Base-by-base conservation (phyloP, 37 sponge, comb jelly and placozoan genomes). In the Cliona cf. orientalis region DNA sequence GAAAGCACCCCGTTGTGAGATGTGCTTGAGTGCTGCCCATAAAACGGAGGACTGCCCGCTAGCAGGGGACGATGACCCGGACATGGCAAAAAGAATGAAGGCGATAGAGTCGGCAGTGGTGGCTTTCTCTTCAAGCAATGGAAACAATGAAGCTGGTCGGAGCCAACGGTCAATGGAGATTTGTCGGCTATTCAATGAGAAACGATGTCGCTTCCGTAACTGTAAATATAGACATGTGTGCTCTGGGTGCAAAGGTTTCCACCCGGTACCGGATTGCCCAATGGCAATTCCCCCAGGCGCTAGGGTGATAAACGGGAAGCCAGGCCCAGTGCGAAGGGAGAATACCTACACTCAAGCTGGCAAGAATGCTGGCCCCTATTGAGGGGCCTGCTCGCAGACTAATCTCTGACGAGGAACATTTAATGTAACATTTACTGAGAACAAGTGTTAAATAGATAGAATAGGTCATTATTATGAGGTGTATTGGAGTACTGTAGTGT, bases 101-200 rank as follows among this genome's bases (percentile, higher is more conserved):
- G 72, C 53, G 53, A 53, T 71, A 32, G 72, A 71, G 45, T 42
- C 40, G 40, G 69, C 69, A 34, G 69, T 68, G 40, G 69, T 68
- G 37, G 69, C 41, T 17, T 68, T 68, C 36, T 6, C 69, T 5
- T n/a, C 29, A 6, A 9, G n/a, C 25, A 61, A 9, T 61, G n/a
- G 63, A 6, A 9, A 5, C 25, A 61, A 9, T 61, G n/a, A 23
- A 31, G 63, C n/a, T 5, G 26, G 63, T 23, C 63, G 63, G 63
- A 21, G 63, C n/a, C n/a, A 21, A 21, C n/a, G 63, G 63, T 9
- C n/a, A 21, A 5, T 5, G 26, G 63, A 21, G 26, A 31, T 9
- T 6, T 9, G 63, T 5, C 39, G 41, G 40, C 39, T 67, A 6
- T 67, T 28, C 39, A 67, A 67, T 67, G 69, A 67, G 69, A 67